These are phyloP conservation scores for Apomyelois bistriatella DNA, from an alignment of 2,888 invertebrate species.

Conservation along the genomic window DNA sequence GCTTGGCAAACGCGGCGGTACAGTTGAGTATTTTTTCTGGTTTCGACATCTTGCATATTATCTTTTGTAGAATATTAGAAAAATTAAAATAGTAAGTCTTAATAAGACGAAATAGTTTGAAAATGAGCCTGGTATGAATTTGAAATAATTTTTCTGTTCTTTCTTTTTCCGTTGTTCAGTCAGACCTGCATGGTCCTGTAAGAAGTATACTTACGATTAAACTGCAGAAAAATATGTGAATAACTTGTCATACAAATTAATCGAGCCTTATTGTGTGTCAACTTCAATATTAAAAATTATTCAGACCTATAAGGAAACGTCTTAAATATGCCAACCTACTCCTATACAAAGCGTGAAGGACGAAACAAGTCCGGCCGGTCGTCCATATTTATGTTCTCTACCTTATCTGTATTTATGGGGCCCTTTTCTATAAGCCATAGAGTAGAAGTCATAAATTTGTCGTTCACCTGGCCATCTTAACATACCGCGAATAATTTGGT, in stretches of 20 bases:
- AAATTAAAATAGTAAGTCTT: not conserved
- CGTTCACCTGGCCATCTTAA: not conserved
- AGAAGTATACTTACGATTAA: not conserved
- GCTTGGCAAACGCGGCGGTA: too few species aligned
- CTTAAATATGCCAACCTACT: not conserved
- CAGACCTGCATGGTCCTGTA: too few species aligned
- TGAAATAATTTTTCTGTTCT: too few species aligned
- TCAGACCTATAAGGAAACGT: constrained; percentile 4
- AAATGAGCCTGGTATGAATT: too few species aligned
- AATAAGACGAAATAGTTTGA: too few species aligned
- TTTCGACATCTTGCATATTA: too few species aligned
- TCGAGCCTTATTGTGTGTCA: not conserved
- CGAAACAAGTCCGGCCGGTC: constrained; percentile 7
- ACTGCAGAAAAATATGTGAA: not conserved
- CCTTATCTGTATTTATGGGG: not conserved
- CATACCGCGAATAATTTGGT: not conserved
- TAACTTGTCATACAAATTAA: not conserved
- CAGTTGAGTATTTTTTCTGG: too few species aligned
- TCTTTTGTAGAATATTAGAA: too few species aligned
- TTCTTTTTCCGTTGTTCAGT: too few species aligned
- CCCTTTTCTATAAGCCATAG: constrained; percentile 3
- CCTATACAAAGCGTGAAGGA: not conserved
- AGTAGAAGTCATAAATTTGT: constrained; percentile 1
- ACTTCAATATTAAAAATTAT: not conserved
- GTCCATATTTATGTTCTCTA: constrained; percentile 5